Base-by-base conservation (phyloP, 1,140 invertebrate genomes). In the Zaprionus camerounensis region DNA sequence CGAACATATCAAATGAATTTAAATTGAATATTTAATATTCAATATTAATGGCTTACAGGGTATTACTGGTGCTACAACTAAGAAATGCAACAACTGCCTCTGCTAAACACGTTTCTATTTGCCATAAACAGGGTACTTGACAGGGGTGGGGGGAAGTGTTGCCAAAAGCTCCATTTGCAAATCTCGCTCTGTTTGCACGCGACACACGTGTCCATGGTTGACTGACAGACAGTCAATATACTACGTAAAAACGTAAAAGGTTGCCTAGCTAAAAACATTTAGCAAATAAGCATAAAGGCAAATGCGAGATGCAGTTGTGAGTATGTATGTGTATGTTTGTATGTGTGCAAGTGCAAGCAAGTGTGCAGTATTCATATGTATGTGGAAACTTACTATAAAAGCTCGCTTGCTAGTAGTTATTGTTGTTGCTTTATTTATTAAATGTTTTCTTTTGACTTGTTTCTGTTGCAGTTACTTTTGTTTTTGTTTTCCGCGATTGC, bases 181-280 rank as follows among this genome's bases (percentile, higher is more conserved):
- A 53, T 28, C 71, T n/a, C 72, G 53, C 63, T 81, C 31, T 73
- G 51, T 69, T 70, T 78, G 57, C 78, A 79, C 49, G 62, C 62
- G 63, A 68, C 36, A 76, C 82, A 81, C 82, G 82, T 85, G 79
- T 44, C 73, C 24, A 55, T 44, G 71, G 41, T 74, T 74, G 64
- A 78, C 68, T 64, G 53, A 36, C 58, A 64, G 46, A 36, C 58
- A 69, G 38, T 64, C 49, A 59, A 64, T 67, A 64, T 38, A 72
- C 61, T 65, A 55, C 20, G 68, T 64, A 66, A 51, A 24, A 34
- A 26, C 71, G n/a, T 71, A 76, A 80, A 80, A 78, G 76, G 72
- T 80, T 70, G 55, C 24, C 41, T 41, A 56, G 56, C 71, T 71
- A 41, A 79, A 46, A 86, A 80, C 38, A 71, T 64, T 85, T 49